These are phyloP conservation scores for Emydoidea blandingii DNA, from an alignment of 2,797 vertebrate species.

Conservation along the genomic window DNA sequence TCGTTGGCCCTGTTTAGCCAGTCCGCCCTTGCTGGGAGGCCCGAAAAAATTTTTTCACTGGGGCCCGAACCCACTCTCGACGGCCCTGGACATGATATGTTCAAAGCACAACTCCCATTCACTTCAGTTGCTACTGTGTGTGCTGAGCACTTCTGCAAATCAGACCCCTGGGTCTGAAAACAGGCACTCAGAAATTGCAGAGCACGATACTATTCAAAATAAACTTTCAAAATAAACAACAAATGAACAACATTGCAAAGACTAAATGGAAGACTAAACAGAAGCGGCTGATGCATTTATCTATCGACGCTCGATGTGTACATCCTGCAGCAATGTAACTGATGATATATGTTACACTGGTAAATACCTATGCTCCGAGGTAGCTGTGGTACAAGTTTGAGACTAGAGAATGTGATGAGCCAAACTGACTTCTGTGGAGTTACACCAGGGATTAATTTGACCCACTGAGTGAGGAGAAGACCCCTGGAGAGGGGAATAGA, in stretches of 20 bases:
- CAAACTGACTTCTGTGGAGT: background rate
- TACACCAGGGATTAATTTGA: background rate
- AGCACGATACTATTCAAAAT: background rate
- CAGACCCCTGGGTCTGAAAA: too few relatives aligned
- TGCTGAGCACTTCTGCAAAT: too few relatives aligned
- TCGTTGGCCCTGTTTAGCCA: too few relatives aligned
- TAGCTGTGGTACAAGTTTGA: background rate
- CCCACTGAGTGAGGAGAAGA: background rate
- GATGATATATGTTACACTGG: background rate
- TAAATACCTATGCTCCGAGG: background rate
- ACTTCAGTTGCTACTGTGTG: too few relatives aligned
- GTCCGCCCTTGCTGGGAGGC: too few relatives aligned
- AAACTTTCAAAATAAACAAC: background rate
- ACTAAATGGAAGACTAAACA: background rate
- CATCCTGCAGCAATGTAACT: background rate
- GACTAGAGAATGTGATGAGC: background rate
- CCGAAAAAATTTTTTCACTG: too few relatives aligned
- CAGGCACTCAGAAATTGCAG: too few relatives aligned
- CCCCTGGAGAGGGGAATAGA: background rate
- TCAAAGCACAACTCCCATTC: too few relatives aligned
- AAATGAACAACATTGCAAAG: background rate
- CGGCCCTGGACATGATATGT: too few relatives aligned
- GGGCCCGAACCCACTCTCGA: too few relatives aligned
- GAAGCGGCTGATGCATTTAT: background rate
- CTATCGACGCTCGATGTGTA: rapidly evolving